These are phyloP conservation scores for Pomatorhinus ruficollis DNA, from an alignment of 2,113 vertebrate species.

Conservation along the genomic window DNA sequence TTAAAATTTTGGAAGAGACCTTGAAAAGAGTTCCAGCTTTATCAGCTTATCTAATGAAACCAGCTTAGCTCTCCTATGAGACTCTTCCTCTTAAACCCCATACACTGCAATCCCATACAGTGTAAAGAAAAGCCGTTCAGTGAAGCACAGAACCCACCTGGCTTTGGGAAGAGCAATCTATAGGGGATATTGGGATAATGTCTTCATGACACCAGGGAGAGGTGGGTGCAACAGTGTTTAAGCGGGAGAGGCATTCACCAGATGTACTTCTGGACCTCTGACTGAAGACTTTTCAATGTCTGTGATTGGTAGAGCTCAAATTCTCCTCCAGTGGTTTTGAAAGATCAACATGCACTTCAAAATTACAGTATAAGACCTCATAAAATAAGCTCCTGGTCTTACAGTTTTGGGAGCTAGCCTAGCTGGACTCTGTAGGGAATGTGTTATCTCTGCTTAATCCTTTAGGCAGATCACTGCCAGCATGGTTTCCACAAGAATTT, in stretches of 20 bases:
- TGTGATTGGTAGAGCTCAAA: background rate
- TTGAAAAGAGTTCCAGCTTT: background rate
- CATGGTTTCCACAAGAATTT: background rate
- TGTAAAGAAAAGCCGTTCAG: background rate
- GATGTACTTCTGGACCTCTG: background rate
- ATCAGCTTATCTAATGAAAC: background rate
- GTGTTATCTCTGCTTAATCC: background rate
- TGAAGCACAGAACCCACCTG: background rate
- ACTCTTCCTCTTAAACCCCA: background rate
- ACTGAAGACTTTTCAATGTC: background rate
- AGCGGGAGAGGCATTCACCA: background rate
- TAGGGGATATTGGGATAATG: background rate
- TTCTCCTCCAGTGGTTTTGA: background rate
- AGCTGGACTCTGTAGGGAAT: background rate
- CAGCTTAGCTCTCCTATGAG: background rate
- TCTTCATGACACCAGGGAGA: background rate
- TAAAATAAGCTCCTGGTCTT: background rate
- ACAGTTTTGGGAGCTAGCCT: background rate
- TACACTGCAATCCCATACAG: background rate
- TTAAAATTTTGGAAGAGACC: background rate
- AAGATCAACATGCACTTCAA: background rate
- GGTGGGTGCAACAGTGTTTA: background rate
- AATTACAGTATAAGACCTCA: background rate
- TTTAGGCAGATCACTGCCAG: background rate
- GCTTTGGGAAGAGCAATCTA: background rate